phyloP scores from a whole-genome alignment of 1,140 invertebrate species.

The Gryllus bimaculatus region DNA sequence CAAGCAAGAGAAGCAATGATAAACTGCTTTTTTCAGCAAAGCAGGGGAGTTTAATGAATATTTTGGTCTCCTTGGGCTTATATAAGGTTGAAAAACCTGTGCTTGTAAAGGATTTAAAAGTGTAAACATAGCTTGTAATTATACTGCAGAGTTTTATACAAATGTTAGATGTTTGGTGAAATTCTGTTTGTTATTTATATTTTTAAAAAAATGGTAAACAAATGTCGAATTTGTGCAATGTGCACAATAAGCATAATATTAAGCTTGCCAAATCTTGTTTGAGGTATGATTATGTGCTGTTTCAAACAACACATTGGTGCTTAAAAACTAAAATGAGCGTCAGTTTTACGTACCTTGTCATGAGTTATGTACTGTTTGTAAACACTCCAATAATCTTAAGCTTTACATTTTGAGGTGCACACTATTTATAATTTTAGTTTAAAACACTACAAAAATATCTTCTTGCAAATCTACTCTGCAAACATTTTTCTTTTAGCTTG shows the following conservation, averaged over 20 bases:
- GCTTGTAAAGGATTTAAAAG: background rate
- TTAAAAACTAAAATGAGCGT: too few species aligned
- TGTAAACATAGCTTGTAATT: background rate
- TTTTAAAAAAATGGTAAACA: background rate
- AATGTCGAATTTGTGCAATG: slow-evolving; percentile 4
- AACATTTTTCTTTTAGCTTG: too few species aligned
- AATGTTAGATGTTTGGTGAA: background rate
- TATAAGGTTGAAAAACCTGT: background rate
- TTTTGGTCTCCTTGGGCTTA: background rate
- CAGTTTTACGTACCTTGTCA: too few species aligned
- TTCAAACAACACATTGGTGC: too few species aligned
- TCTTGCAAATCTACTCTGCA: too few species aligned
- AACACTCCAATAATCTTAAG: too few species aligned
- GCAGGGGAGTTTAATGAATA: background rate
- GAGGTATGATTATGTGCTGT: too few species aligned
- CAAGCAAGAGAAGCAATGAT: background rate
- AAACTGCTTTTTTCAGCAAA: background rate
- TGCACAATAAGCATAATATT: background rate
- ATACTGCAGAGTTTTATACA: background rate
- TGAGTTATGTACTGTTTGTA: too few species aligned
- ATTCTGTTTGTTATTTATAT: background rate
- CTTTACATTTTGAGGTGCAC: too few species aligned
- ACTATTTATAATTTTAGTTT: too few species aligned
- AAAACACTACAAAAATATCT: too few species aligned
- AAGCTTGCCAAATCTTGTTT: too few species aligned